A percentile compares a stretch with the other conserved stretches of the same genome.
phyloP scores from a whole-genome alignment of 1,140 invertebrate species.

The Asobara japonica region DNA sequence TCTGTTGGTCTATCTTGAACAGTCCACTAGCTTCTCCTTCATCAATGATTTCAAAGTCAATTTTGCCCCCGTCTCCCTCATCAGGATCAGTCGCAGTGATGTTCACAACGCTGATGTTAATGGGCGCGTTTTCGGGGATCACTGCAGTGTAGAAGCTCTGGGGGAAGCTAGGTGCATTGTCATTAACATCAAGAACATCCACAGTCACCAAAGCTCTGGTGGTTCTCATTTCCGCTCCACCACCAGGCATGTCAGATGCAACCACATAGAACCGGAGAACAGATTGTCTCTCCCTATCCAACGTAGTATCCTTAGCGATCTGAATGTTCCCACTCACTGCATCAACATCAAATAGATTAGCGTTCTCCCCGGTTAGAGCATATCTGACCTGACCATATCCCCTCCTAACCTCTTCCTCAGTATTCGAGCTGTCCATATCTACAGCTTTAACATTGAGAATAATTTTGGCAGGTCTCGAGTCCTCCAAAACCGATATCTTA shows the following conservation, averaged over 20 bases:
- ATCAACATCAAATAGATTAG: constrained; percentile 77
- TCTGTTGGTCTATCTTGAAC: constrained; percentile 74
- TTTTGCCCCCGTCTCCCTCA: constrained; percentile 74
- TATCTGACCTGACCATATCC: constrained; percentile 78
- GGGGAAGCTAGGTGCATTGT: constrained; percentile 75
- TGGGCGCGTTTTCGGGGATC: constrained; percentile 78
- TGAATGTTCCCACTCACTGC: constrained; percentile 73
- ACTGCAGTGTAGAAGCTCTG: constrained; percentile 69
- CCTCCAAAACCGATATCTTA: constrained; percentile 77
- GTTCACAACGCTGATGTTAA: constrained; percentile 75
- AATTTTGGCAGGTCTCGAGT: constrained; percentile 73
- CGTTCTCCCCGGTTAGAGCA: constrained; percentile 75
- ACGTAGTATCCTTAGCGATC: constrained; percentile 74
- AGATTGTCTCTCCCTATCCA: constrained; percentile 81
- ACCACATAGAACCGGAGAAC: constrained; percentile 75
- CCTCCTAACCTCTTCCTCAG: constrained; percentile 69
- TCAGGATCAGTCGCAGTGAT: constrained; percentile 84
- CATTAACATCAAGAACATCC: constrained; percentile 84
- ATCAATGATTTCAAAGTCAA: constrained; percentile 77
- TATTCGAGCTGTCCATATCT: constrained; percentile 76
- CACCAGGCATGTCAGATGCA: constrained; percentile 77
- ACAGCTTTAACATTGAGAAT: constrained; percentile 76
- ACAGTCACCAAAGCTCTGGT: constrained; percentile 72
- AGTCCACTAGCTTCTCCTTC: constrained; percentile 75
- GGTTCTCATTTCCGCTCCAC: constrained; percentile 73